Conservation (phyloP, 2,797 vertebrate species). For the Scarus forsteni region DNA sequence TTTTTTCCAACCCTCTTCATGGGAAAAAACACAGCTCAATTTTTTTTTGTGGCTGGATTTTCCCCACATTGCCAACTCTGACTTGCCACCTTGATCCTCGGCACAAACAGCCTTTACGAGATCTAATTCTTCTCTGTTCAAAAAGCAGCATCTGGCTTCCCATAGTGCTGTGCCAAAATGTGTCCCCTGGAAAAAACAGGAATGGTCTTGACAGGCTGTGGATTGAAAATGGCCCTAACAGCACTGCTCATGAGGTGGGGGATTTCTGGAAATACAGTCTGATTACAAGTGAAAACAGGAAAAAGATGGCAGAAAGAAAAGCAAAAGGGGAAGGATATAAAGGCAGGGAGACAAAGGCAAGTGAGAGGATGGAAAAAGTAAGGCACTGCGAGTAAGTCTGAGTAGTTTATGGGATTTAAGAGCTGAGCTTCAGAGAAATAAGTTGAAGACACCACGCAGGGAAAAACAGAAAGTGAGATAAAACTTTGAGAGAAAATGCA, state of each 20-base stretch:
- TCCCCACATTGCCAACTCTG: constrained; percentile 27
- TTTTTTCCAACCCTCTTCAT: constrained; percentile 27
- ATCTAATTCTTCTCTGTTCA: constrained; percentile 59
- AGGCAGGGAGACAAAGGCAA: constrained; percentile 3
- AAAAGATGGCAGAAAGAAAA: constrained; percentile 15
- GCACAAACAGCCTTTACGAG: constrained; percentile 61
- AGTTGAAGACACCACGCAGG: constrained; percentile 41
- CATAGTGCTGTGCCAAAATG: constrained; percentile 60
- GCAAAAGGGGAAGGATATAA: background rate
- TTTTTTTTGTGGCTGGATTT: constrained; percentile 32
- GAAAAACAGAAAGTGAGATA: constrained; percentile 13
- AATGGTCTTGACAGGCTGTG: constrained; percentile 41
- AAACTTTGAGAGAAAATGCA: constrained; percentile 22
- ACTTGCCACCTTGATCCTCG: constrained; percentile 54
- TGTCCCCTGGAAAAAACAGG: constrained; percentile 41
- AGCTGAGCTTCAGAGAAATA: constrained; percentile 27
- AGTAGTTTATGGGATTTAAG: constrained; percentile 43
- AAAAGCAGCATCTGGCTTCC: constrained; percentile 71
- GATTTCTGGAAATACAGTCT: background rate
- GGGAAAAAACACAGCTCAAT: constrained; percentile 29
- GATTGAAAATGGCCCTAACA: constrained; percentile 35
- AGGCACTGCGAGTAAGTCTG: constrained; percentile 29
- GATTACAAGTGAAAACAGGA: constrained; percentile 24
- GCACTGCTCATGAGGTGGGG: constrained; percentile 6
- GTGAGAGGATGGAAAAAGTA: background rate